Conservation (phyloP, 2,113 vertebrate genomes). For the Balaeniceps rex region DNA sequence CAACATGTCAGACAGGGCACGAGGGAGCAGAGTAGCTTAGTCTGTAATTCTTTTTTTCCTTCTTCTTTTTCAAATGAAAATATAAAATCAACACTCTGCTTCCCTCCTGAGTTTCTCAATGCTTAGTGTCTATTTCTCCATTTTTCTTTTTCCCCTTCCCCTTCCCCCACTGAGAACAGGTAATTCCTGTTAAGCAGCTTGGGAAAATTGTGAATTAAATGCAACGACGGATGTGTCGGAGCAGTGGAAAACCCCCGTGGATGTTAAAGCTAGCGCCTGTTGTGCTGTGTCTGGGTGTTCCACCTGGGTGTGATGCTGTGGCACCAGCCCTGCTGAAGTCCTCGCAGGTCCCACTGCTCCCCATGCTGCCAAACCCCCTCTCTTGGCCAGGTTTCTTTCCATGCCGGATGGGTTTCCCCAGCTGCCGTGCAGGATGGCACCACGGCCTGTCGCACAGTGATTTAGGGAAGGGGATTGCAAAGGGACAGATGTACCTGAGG, state of each 20-base stretch:
- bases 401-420: not conserved
- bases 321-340: not conserved
- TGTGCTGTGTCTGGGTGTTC: not conserved
- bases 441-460: fast-evolving
- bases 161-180: not conserved
- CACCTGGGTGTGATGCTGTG: too few relatives aligned
- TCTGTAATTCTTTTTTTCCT: not conserved
- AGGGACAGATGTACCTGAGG: not conserved
- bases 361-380: not conserved
- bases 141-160: not conserved
- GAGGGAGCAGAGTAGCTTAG: not conserved
- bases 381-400: not conserved
- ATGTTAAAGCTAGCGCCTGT: fast-evolving
- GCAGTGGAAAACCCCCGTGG: not conserved
- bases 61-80: not conserved
- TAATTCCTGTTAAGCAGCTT: not conserved
- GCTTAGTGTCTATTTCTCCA: not conserved
- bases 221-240: not conserved
- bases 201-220: not conserved
- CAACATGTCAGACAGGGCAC: not conserved
- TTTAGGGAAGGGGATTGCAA: not conserved
- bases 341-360: not conserved
- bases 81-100: not conserved
- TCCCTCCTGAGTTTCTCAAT: not conserved
- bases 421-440: not conserved